A percentile compares a stretch with the other conserved stretches of the same genome.
phyloP scores from a whole-genome alignment of 2,888 invertebrate genomes.

The Byasa hedistus region DNA sequence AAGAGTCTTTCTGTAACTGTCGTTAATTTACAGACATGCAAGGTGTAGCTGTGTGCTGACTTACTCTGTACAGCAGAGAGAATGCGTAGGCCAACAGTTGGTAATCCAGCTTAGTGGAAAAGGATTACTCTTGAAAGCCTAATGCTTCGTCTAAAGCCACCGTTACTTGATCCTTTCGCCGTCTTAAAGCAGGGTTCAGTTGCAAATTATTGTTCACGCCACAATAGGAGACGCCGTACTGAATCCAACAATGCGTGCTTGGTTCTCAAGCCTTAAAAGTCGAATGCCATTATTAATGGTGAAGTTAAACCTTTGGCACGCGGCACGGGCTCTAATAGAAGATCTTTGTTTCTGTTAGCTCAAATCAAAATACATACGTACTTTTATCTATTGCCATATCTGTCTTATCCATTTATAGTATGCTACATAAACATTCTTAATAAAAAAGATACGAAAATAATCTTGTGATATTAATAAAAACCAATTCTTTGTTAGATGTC shows the following conservation, averaged over 20 bases:
- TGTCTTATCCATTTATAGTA: not conserved
- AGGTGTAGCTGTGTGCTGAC: not conserved
- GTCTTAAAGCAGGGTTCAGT: conserved; percentile 53
- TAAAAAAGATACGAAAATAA: not conserved
- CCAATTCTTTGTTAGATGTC: no score
- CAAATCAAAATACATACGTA: conserved; percentile 39
- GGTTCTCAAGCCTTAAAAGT: conserved; percentile 52
- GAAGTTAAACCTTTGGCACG: conserved; percentile 49
- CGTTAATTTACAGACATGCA: not conserved
- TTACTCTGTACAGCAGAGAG: conserved; percentile 35
- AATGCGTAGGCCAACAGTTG: conserved; percentile 55
- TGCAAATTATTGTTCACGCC: conserved; percentile 66
- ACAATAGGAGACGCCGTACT: conserved; percentile 54
- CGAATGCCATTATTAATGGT: conserved; percentile 58
- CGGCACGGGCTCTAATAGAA: conserved; percentile 44
- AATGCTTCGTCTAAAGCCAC: conserved; percentile 56
- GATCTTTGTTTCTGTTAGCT: conserved; percentile 48
- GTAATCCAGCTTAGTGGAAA: conserved; percentile 70
- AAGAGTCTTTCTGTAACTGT: not conserved
- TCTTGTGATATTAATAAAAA: not conserved
- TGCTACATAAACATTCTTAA: not conserved
- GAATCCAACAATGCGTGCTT: conserved; percentile 52
- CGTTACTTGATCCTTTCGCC: conserved; percentile 61
- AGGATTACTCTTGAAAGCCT: conserved; percentile 69
- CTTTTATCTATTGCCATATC: conserved; percentile 25